These are phyloP conservation scores for Dryadula phaetusa DNA, from an alignment of 2,888 invertebrate genomes.

Conservation along the genomic window DNA sequence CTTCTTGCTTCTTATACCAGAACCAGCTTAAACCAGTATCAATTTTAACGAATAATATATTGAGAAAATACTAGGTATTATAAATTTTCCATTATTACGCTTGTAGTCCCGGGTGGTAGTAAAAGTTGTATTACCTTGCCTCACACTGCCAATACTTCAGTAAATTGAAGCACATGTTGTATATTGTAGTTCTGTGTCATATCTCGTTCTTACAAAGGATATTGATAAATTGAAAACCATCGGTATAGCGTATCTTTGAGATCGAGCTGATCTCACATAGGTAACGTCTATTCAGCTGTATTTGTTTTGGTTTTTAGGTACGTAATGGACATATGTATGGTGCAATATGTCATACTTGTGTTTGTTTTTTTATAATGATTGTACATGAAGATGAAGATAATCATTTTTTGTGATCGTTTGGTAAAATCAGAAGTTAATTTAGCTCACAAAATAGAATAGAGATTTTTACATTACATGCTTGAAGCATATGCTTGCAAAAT, in stretches of 20 bases:
- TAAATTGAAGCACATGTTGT: conserved; percentile 16
- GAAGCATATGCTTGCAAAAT: too few species aligned
- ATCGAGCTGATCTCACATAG: conserved; percentile 22
- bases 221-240: conserved; percentile 29
- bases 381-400: too few species aligned
- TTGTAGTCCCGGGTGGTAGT: not conserved
- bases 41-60: too few species aligned
- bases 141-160: not conserved
- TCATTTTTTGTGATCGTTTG: too few species aligned
- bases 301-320: not conserved
- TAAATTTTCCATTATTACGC: not conserved
- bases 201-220: conserved; percentile 25
- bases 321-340: not conserved
- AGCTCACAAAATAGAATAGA: too few species aligned
- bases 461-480: too few species aligned
- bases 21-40: too few species aligned
- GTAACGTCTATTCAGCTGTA: conserved; percentile 18
- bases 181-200: conserved; percentile 17
- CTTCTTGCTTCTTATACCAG: too few species aligned
- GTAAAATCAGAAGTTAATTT: too few species aligned
- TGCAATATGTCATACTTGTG: not conserved
- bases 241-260: conserved; percentile 19
- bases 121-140: not conserved
- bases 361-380: too few species aligned
- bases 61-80: not conserved